Percentiles rank a stretch among this genome's conserved stretches.
Conservation (phyloP, 2,797 vertebrate species). For the Zonotrichia albicollis region DNA sequence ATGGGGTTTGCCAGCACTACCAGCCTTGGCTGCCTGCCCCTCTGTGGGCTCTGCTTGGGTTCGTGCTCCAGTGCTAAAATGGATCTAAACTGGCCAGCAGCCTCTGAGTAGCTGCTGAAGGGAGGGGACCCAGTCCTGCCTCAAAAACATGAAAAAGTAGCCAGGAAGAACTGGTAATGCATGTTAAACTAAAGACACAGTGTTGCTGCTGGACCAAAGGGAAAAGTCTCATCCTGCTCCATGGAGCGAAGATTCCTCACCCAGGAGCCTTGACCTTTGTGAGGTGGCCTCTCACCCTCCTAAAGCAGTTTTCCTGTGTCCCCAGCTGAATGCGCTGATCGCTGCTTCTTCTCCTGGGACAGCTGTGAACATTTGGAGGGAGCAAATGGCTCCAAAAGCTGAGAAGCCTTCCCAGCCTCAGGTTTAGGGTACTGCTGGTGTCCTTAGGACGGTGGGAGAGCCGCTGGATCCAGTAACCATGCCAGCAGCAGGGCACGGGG, state of each 20-base stretch:
- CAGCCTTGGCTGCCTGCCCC: background rate
- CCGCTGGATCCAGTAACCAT: fast-evolving
- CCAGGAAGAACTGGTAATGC: fast-evolving
- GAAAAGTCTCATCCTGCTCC: background rate
- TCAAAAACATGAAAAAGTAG: background rate
- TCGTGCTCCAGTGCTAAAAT: background rate
- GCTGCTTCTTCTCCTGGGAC: fast-evolving
- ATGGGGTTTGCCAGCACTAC: background rate
- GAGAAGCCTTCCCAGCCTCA: background rate
- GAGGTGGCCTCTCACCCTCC: background rate
- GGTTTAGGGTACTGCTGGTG: background rate
- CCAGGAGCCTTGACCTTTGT: background rate
- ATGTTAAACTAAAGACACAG: background rate
- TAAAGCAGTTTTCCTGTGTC: background rate
- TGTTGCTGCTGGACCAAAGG: background rate
- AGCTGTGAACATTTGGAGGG: fast-evolving
- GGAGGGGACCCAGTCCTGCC: background rate
- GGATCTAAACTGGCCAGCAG: background rate
- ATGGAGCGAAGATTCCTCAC: background rate
- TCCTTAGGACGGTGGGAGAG: background rate
- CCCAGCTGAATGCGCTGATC: background rate
- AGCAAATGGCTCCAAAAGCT: background rate
- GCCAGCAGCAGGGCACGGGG: background rate
- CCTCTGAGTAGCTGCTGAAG: background rate
- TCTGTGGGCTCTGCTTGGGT: background rate